Percentiles rank a stretch among this genome's conserved stretches.
Conservation (phyloP, 2,113 vertebrate species). For the Formicarius rufipectus region DNA sequence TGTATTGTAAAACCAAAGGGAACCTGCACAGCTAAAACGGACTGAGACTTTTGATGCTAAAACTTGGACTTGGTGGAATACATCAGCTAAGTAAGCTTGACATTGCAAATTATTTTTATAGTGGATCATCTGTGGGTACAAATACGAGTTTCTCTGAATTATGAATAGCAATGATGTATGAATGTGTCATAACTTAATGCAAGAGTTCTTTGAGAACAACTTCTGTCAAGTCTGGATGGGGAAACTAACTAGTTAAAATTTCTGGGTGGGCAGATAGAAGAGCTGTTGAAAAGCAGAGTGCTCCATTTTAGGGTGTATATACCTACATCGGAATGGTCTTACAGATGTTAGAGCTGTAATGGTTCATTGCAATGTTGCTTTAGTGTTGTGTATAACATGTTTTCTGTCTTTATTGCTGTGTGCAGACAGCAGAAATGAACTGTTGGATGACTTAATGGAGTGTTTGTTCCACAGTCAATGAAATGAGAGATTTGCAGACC, state of each 20-base stretch:
- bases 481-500: neutral
- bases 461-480: neutral
- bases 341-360: neutral
- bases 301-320: neutral
- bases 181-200: neutral
- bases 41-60: neutral
- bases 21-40: neutral
- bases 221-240: neutral
- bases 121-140: neutral
- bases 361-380: neutral
- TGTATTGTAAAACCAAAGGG: neutral
- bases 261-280: neutral
- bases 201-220: neutral
- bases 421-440: neutral
- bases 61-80: neutral
- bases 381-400: neutral
- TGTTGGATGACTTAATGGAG: neutral
- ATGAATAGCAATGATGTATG: neutral
- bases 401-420: neutral
- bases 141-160: neutral
- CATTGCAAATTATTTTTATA: neutral
- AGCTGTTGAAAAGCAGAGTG: neutral
- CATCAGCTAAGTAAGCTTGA: neutral
- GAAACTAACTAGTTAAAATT: neutral
- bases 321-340: neutral